phyloP scores from a whole-genome alignment of 2,888 invertebrate genomes.

The Formica aserva region DNA sequence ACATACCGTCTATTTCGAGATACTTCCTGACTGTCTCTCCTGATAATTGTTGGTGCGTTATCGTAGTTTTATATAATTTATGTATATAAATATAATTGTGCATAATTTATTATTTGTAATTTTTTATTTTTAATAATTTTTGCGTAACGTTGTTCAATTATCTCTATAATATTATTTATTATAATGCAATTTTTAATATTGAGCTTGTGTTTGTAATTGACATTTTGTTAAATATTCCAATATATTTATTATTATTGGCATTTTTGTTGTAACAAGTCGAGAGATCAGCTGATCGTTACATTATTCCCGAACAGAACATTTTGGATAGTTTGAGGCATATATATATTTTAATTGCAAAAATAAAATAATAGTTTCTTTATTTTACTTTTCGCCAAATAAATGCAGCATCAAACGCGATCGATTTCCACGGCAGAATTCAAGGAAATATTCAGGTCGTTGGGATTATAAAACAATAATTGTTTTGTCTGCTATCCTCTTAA shows the following conservation, averaged over 20 bases:
- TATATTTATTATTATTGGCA: neutral
- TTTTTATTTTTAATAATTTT: neutral
- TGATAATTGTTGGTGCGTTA: conserved; percentile 60
- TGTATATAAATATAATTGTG: neutral
- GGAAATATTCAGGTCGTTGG: conserved; percentile 53
- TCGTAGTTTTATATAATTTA: neutral
- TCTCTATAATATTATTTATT: neutral
- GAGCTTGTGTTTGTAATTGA: neutral
- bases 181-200: conserved; percentile 24
- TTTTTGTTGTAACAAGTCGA: neutral
- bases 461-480: conserved; percentile 72
- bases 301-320: neutral
- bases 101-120: neutral
- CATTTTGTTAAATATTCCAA: neutral
- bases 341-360: neutral
- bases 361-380: neutral
- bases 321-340: neutral
- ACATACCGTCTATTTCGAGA: conserved; percentile 63
- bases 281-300: neutral
- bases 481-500: conserved; percentile 56
- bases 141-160: neutral
- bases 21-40: conserved; percentile 68
- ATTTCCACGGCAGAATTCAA: conserved; percentile 5
- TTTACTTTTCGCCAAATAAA: neutral
- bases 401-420: conserved; percentile 10